Base-by-base conservation (phyloP, 2,113 vertebrate species). In the Centropus unirufus region DNA sequence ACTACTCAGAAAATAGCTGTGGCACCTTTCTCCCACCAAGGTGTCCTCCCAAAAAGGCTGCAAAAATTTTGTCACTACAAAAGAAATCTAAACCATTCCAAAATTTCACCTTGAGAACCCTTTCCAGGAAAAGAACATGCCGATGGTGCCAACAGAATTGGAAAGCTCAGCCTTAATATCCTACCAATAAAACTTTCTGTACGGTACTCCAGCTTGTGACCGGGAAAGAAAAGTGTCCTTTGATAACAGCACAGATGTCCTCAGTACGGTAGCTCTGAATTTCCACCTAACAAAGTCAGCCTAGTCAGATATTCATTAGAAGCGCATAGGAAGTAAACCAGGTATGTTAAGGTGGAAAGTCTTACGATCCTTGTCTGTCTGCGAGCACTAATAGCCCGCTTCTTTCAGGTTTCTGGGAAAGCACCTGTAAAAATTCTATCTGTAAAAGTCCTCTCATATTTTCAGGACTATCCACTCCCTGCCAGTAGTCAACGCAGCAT, bases 141-240 rank as follows among this genome's bases (percentile, higher is more conserved):
- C 0, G 0, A 14, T 61, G n/a, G 18, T 61, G 42, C 15, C 70
- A 74, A 63, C 0, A 63, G 54, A 66, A 69, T 8, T 26, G 17
- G 55, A 91, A 83, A 69, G n/a, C 46, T 81, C 40, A 58, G 21
- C 59, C 47, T 70, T 77, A 77, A 66, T 68, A 61, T 52, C 23
- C 44, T 70, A 64, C 19, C 63, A 69, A 29, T 32, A 83, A 70
- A 89, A 85, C 26, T 88, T 82, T 54, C 57, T 2, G 0, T 68
- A 36, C 16, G 5, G 39, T 34, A 67, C 17, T 79, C 9, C 39
- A 58, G 52, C 17, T 68, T 63, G 66, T 32, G 57, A 73, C 12
- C 51, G 78, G 64, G 51, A 91, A 87, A 87, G 52, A 68, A 91
- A 91, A 89, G 44, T 29, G 77, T 46, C 47, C 47, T 74, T 83